Conservation (phyloP, 2,888 invertebrate genomes). For the Cybosia mesomella region DNA sequence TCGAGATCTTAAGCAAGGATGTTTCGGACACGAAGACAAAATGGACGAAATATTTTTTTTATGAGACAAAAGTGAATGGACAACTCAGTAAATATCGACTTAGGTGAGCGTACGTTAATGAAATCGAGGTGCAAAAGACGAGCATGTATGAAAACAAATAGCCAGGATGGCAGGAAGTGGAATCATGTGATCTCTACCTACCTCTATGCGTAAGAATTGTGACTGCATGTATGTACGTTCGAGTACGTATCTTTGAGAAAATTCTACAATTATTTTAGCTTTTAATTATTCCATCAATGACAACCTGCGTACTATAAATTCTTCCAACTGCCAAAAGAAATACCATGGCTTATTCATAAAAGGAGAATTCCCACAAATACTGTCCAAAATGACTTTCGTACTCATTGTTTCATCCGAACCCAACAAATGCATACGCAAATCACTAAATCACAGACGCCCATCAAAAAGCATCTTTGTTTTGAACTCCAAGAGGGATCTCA, state of each 20-base stretch:
- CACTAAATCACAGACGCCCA: constrained; percentile 77
- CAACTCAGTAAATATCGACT: too few relatives aligned
- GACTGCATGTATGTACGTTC: too few relatives aligned
- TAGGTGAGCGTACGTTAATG: too few relatives aligned
- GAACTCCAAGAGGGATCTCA: constrained; percentile 75
- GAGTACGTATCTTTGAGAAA: neutral
- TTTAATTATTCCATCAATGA: neutral
- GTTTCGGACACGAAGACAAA: too few relatives aligned
- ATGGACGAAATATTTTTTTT: too few relatives aligned
- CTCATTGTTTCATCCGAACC: constrained; percentile 46
- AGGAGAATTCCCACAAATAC: constrained; percentile 28
- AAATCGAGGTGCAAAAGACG: too few relatives aligned
- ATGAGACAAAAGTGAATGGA: too few relatives aligned
- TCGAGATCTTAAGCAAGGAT: too few relatives aligned
- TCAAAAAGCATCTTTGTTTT: constrained; percentile 82
- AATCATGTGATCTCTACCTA: too few relatives aligned
- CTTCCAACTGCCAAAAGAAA: neutral
- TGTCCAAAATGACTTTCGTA: constrained; percentile 19
- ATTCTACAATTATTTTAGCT: neutral
- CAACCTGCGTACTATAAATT: neutral
- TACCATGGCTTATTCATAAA: neutral
- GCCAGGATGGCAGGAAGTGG: too few relatives aligned
- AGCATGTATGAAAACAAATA: too few relatives aligned
- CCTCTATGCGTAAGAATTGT: too few relatives aligned
- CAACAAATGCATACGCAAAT: constrained; percentile 59